Percentiles rank a stretch among this genome's conserved stretches.
These are phyloP conservation scores for Luehdorfia chinensis DNA, from an alignment of 1,140 invertebrate species.

Conservation along the genomic window DNA sequence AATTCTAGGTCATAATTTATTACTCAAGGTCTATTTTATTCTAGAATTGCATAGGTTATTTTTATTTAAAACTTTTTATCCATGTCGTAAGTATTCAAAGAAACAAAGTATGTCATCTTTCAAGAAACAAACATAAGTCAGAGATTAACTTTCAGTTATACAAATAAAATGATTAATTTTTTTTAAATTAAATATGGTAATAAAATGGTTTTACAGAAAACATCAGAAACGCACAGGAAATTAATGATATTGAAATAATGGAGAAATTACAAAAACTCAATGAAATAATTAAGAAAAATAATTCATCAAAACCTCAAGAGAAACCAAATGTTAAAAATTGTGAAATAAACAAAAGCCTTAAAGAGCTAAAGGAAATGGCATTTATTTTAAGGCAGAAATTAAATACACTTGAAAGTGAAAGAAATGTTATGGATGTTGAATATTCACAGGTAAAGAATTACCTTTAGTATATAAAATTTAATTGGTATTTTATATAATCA, in stretches of 20 bases:
- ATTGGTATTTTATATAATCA: too few relatives aligned
- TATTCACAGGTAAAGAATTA: constrained; percentile 48
- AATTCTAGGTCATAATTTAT: too few relatives aligned
- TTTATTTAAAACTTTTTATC: too few relatives aligned
- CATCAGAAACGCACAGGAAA: constrained; percentile 2
- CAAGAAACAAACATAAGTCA: too few relatives aligned
- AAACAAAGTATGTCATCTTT: too few relatives aligned
- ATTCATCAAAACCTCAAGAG: not conserved
- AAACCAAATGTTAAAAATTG: constrained; percentile 22
- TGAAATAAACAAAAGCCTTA: constrained; percentile 45
- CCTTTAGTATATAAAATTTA: not conserved
- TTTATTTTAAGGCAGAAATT: constrained; percentile 57
- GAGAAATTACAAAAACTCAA: constrained; percentile 35
- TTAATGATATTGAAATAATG: constrained; percentile 35
- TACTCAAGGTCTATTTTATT: too few relatives aligned
- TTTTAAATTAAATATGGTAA: too few relatives aligned
- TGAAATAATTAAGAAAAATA: constrained; percentile 22
- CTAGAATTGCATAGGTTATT: too few relatives aligned
- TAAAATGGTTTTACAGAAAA: constrained; percentile 28
- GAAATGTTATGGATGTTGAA: constrained; percentile 63
- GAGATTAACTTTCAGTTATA: too few relatives aligned
- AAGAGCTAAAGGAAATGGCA: constrained; percentile 58
- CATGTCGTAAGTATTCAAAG: too few relatives aligned
- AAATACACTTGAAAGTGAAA: constrained; percentile 57
- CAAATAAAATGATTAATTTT: too few relatives aligned